Evolutionary conservation across 2,888 invertebrate species (phyloP).

Genomic region (Drosophila nigricruria): DNA sequence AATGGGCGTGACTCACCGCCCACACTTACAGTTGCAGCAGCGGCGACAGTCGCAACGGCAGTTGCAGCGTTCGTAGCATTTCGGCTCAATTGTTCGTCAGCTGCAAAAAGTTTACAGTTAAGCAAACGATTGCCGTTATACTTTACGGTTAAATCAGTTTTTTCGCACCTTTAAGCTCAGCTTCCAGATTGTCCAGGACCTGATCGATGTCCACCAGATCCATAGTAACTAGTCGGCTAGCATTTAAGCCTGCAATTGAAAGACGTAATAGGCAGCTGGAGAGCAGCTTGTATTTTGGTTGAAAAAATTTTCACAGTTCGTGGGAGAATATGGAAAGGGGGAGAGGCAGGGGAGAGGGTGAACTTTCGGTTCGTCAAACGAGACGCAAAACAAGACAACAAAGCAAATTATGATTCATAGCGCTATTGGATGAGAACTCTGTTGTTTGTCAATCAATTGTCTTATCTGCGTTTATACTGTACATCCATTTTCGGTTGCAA

Average conservation of each 20-base stretch:
- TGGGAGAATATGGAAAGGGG: neutral
- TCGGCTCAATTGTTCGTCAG: constrained; percentile 69
- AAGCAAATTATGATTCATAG: constrained; percentile 47
- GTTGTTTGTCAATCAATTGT: constrained; percentile 27
- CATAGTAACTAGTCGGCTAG: constrained; percentile 70
- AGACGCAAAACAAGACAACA: constrained; percentile 60
- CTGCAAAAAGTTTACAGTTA: constrained; percentile 84
- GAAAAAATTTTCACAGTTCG: constrained; percentile 47
- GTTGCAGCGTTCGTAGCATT: constrained; percentile 45
- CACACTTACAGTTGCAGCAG: constrained; percentile 22
- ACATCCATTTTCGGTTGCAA: constrained; percentile 16
- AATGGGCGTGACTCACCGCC: constrained; percentile 47
- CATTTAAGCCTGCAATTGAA: constrained; percentile 56
- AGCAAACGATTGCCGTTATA: neutral
- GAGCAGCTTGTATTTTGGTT: constrained; percentile 25
- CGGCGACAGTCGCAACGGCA: neutral
- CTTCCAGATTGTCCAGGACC: constrained; percentile 93
- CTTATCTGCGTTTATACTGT: constrained; percentile 37
- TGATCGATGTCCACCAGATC: constrained; percentile 91
- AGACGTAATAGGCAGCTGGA: constrained; percentile 50
- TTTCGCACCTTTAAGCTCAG: constrained; percentile 51
- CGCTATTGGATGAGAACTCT: neutral
- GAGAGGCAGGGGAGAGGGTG: neutral
- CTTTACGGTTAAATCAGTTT: neutral
- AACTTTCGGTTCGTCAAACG: constrained; percentile 30